Evolutionary conservation across 2,113 vertebrate genomes (phyloP).

Genomic region (Amblyopsis rosae): DNA sequence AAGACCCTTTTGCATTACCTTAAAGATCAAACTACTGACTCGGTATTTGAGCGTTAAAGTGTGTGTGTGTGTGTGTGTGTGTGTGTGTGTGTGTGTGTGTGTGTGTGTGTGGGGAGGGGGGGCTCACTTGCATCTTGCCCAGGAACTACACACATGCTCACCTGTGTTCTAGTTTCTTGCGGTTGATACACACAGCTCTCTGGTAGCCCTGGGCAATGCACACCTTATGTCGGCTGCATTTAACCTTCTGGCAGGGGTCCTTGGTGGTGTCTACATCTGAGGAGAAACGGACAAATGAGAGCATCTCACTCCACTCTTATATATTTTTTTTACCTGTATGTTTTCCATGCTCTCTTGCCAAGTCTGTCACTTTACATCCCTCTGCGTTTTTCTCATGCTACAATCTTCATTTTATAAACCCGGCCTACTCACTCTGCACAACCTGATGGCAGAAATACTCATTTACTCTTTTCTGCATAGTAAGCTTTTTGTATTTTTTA

Average conservation of each 20-base stretch:
- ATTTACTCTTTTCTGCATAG: too few species aligned
- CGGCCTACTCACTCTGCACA: too few species aligned
- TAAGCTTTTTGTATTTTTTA: too few species aligned
- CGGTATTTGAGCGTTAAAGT: neutral
- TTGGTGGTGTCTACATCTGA: conserved; percentile 95
- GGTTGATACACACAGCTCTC: conserved; percentile 94
- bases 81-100: conserved; percentile 12
- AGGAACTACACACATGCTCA: conserved; percentile 59
- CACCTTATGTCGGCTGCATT: conserved; percentile 95
- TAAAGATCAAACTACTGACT: neutral
- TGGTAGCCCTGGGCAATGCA: conserved; percentile 95
- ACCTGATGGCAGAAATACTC: too few species aligned
- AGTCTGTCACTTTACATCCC: neutral
- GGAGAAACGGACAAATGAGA: conserved; percentile 29
- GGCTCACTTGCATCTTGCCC: neutral
- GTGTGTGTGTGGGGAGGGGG: neutral
- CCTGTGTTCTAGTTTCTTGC: conserved; percentile 97
- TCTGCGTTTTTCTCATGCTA: conserved; percentile 1
- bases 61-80: conserved; percentile 11
- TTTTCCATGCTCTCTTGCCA: conserved; percentile 4
- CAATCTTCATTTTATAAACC: too few species aligned
- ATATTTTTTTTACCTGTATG: conserved; percentile 1
- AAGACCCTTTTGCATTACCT: conserved; percentile 22
- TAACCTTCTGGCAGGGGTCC: conserved; percentile 98
- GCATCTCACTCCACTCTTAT: neutral